Conservation (phyloP, 2,797 vertebrate genomes). For the Sebastes minor region DNA sequence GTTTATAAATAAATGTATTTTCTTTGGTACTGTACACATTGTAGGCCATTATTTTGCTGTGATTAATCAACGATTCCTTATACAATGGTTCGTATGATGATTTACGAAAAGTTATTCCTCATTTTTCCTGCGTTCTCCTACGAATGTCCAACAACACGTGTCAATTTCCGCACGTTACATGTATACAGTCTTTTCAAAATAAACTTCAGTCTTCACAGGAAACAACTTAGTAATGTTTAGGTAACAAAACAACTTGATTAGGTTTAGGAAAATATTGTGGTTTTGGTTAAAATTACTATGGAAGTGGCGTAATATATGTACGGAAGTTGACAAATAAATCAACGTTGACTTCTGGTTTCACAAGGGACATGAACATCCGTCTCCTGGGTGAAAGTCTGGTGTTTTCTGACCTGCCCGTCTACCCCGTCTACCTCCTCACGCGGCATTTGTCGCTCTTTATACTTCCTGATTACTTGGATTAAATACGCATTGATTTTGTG, state of each 20-base stretch:
- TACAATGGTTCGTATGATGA: not conserved
- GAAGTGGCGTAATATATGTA: too few relatives aligned
- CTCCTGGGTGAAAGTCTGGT: too few relatives aligned
- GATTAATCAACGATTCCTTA: rapidly evolving
- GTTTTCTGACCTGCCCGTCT: too few relatives aligned
- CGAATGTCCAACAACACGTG: not conserved
- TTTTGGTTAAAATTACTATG: too few relatives aligned
- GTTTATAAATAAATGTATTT: not conserved
- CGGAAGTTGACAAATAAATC: too few relatives aligned
- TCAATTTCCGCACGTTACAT: not conserved
- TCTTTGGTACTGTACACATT: not conserved
- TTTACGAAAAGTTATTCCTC: too few relatives aligned
- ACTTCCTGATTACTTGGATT: not conserved
- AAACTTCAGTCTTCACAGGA: not conserved
- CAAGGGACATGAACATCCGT: too few relatives aligned
- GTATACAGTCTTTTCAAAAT: not conserved
- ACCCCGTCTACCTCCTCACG: too few relatives aligned
- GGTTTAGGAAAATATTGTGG: not conserved
- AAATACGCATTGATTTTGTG: not conserved
- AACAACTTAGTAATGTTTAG: too few relatives aligned
- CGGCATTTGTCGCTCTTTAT: too few relatives aligned
- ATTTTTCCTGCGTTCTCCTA: not conserved
- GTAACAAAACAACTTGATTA: not conserved
- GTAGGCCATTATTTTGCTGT: not conserved
- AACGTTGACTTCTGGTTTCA: too few relatives aligned